Base-by-base conservation (phyloP, 1,140 invertebrate genomes). In the Drosophila lowei region DNA sequence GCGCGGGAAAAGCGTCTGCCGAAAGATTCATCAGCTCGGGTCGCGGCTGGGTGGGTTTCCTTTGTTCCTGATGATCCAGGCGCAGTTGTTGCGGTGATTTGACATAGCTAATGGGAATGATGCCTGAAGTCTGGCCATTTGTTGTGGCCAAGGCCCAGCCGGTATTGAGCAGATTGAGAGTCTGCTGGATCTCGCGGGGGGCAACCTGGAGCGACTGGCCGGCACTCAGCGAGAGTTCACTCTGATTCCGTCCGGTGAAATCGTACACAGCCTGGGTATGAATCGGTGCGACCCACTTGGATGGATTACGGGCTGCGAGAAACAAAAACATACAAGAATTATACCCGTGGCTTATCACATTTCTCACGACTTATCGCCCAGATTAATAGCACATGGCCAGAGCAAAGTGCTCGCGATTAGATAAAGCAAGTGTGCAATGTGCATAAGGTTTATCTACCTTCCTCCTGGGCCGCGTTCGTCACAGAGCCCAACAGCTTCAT, bases 101-200 rank as follows among this genome's bases (percentile, higher is more conserved):
- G 1, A 97, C 93, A 91, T 98, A 97, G 89, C 96, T 96, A 1
- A 94, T 93, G 3, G 97, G 97, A 48, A 98, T 93, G 0, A 97
- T 91, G 3, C 97, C 97, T 2, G 94, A 93, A 30, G 92, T 94
- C 58, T 94, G 93, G 44, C 93, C 94, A 91, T 97, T 95, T 47
- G 93, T 92, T 4, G 95, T 93, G 0, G 95, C 96, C 91, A 94
- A 93, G 5, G 94, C 93, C 95, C 96, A 96, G n/a, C 96, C 95
- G 2, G 95, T 93, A 75, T 94, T 94, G 83, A 94, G 8, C 93
- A 91, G 77, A 92, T 93, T 48, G 59, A 92, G 90, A 62, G 93
- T 93, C 68, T 96, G 95, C 90, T 98, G 97, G 9, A 97, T 92
- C 81, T 95, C 94, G 90, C 95, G 95, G 0, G 97, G 97, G 2